A percentile compares a stretch with the other conserved stretches of the same genome.
Evolutionary conservation across 1,140 invertebrate species (phyloP).

Genomic region (Brachionus koreanus): DNA sequence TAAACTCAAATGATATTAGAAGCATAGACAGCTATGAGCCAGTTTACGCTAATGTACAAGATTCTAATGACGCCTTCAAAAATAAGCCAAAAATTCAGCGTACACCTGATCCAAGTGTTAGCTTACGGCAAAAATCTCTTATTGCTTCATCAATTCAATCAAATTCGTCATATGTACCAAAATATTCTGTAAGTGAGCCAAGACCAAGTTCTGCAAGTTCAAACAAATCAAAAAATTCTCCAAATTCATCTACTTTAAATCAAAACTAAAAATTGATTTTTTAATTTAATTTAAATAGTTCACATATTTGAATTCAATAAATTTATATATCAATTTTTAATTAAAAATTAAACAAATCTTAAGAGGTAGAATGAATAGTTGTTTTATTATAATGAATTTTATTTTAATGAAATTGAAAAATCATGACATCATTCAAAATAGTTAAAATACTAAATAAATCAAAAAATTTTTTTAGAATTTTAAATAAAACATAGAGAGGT

Average conservation of each 20-base stretch:
- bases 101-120: conserved; percentile 6
- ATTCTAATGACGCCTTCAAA: not conserved
- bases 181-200: conserved; percentile 27
- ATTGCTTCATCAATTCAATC: not conserved
- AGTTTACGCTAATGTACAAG: conserved; percentile 4
- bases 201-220: conserved; percentile 38
- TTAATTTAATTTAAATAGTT: no score
- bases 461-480: no score
- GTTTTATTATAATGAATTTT: no score
- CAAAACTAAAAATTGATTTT: not conserved
- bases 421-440: no score
- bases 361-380: no score
- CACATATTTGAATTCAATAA: no score
- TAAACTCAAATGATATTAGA: conserved; percentile 31
- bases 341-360: no score
- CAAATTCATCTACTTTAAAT: conserved; percentile 31
- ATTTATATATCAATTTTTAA: no score
- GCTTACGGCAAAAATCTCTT: not conserved
- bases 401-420: not conserved
- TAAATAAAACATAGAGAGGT: no score
- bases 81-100: conserved; percentile 19
- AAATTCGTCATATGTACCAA: conserved; percentile 23
- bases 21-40: conserved; percentile 1
- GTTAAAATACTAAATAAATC: no score
- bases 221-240: not conserved